Base-by-base conservation (phyloP, 2,797 vertebrate genomes). In the Calcarius lapponicus region DNA sequence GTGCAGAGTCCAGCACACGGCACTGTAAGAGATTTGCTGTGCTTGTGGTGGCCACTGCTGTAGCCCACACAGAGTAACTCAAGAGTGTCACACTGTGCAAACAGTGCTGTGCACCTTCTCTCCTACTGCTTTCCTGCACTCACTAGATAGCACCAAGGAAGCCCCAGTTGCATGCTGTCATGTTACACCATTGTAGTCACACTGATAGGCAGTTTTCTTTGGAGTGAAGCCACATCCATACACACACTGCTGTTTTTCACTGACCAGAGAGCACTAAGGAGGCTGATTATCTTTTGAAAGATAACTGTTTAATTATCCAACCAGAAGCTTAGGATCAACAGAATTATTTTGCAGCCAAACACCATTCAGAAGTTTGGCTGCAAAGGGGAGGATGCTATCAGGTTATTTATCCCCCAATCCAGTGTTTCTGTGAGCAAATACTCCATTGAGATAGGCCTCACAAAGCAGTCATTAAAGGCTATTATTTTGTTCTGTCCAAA, bases 401-500 rank as follows among this genome's bases (percentile, higher is more conserved):
- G 14, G 36, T 13, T 82, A 26, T 84, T 81, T 79, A 53, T 58
- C 43, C 43, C 22, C 31, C 81, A 45, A 76, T 18, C 18, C 17
- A 67, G 21, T n/a, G 22, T 70, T 81, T 60, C 69, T 86, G 65
- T 64, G 32, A 79, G 18, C 34, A 91, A 88, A 82, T 34, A 40
- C 7, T 83, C 57, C 48, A 43, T 17, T 31, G 17, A 82, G 43
- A 45, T 45, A 31, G n/a, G 70, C 45, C 56, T 84, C 1, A 0
- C 40, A 28, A 88, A 91, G 21, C 18, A 64, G 24, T 56, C 26
- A 53, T 56, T 81, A 78, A 75, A 81, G 61, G 38, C 20, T 36
- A 65, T 79, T 83, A 80, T 81, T 90, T 88, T 73, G 22, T 75
- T 84, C 80, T 84, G 56, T 73, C 79, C 42, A 84, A 88, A 94